phyloP scores from a whole-genome alignment of 2,888 invertebrate genomes.

The Euproctis similis region DNA sequence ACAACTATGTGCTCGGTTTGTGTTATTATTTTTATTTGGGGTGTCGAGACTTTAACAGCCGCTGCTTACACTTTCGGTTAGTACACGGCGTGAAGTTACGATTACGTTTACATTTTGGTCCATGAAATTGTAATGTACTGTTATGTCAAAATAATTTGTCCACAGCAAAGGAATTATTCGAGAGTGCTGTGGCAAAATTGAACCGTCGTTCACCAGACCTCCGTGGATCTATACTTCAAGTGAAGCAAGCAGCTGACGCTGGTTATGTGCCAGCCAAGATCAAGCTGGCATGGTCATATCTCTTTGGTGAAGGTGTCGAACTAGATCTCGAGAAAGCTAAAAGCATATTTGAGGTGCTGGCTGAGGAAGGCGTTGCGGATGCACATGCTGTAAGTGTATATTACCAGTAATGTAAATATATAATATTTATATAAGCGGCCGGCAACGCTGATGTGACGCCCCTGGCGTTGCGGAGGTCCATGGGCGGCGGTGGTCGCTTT shows the following conservation, averaged over 20 bases:
- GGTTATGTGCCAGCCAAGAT: slow-evolving; percentile 90
- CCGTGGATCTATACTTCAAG: slow-evolving; percentile 82
- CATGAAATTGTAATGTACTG: too few relatives aligned
- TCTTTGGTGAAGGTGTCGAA: slow-evolving; percentile 87
- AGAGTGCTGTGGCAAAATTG: slow-evolving; percentile 81
- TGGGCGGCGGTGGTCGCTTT: too few relatives aligned
- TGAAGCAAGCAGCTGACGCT: slow-evolving; percentile 86
- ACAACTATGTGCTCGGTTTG: too few relatives aligned
- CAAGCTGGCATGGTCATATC: slow-evolving; percentile 89
- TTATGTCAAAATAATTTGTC: background rate
- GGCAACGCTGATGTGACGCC: too few relatives aligned
- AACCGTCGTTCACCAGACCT: slow-evolving; percentile 85
- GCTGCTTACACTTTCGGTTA: too few relatives aligned
- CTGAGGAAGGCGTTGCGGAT: slow-evolving; percentile 85
- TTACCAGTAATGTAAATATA: too few relatives aligned
- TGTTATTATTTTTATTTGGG: too few relatives aligned
- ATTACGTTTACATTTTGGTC: too few relatives aligned
- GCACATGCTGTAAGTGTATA: slow-evolving; percentile 89
- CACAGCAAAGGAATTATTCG: slow-evolving; percentile 84
- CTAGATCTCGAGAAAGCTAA: slow-evolving; percentile 86
- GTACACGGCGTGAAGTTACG: too few relatives aligned
- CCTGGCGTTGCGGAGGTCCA: too few relatives aligned
- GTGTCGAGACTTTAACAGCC: too few relatives aligned
- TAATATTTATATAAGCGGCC: too few relatives aligned
- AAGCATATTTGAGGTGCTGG: slow-evolving; percentile 84